These are phyloP conservation scores for Podotricha telesiphe DNA, from an alignment of 2,888 invertebrate species.

Conservation along the genomic window DNA sequence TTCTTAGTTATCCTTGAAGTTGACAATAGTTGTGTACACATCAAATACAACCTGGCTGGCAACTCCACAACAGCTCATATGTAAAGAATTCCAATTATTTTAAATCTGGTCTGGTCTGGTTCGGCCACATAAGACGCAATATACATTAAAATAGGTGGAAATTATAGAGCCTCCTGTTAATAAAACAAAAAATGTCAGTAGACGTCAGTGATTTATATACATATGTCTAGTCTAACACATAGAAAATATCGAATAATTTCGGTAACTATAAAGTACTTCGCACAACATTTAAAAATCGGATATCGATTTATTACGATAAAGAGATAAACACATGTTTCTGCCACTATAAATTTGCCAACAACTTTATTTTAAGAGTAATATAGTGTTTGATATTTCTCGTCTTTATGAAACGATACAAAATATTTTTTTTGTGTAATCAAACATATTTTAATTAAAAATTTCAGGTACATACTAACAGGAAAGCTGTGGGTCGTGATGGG, in stretches of 20 bases:
- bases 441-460: conserved; percentile 24
- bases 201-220: too few species aligned
- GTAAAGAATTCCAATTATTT: too few species aligned
- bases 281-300: neutral
- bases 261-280: neutral
- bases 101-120: too few species aligned
- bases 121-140: too few species aligned
- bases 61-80: too few species aligned
- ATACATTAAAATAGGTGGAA: too few species aligned
- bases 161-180: too few species aligned
- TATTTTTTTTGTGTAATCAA: neutral
- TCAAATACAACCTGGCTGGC: too few species aligned
- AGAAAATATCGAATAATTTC: neutral
- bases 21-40: too few species aligned
- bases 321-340: neutral
- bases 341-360: neutral
- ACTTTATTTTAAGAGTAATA: neutral
- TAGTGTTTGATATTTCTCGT: neutral
- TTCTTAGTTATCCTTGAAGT: too few species aligned
- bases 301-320: neutral
- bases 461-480: conserved; percentile 87
- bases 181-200: too few species aligned
- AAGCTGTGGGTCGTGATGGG: conserved; percentile 92
- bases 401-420: conserved; percentile 7
- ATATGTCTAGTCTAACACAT: too few species aligned